Evolutionary conservation across 2,888 invertebrate genomes (phyloP).

Genomic region (Platerodrilus igneus): DNA sequence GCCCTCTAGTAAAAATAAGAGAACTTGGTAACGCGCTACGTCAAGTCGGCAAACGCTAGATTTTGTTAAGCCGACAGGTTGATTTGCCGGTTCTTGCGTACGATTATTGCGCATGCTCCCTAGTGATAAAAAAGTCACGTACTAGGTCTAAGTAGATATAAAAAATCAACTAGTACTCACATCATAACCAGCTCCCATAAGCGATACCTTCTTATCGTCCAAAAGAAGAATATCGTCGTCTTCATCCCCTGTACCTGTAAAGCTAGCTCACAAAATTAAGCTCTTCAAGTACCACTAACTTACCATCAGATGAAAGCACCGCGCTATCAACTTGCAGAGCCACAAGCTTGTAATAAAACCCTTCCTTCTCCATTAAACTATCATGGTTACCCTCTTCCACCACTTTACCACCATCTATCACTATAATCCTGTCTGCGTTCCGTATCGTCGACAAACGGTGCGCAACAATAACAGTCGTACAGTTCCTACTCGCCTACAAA

Average conservation of each 20-base stretch:
- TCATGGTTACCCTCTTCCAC: constrained; percentile 69
- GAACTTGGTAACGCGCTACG: too few species aligned
- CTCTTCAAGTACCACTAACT: too few species aligned
- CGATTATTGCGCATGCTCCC: too few species aligned
- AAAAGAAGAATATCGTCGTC: constrained; percentile 2
- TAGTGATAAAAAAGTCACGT: too few species aligned
- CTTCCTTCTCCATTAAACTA: constrained; percentile 60
- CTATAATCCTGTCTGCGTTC: constrained; percentile 68
- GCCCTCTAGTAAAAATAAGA: too few species aligned
- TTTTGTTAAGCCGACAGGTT: too few species aligned
- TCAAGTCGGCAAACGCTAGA: too few species aligned
- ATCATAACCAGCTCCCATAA: constrained; percentile 1
- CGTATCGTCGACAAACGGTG: constrained; percentile 72
- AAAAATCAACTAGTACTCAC: too few species aligned
- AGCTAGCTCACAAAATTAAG: neutral
- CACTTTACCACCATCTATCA: constrained; percentile 63
- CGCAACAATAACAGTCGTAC: constrained; percentile 76
- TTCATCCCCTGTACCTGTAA: constrained; percentile 3
- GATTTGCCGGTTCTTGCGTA: too few species aligned
- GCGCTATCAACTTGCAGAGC: constrained; percentile 53
- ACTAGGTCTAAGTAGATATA: too few species aligned
- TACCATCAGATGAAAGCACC: constrained; percentile 15
- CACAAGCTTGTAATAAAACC: constrained; percentile 67
- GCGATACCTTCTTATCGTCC: constrained; percentile 16
- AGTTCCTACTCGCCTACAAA: constrained; percentile 61